phyloP scores from a whole-genome alignment of 64 coral and sea anemone species.

The Montipora efflorescens region DNA sequence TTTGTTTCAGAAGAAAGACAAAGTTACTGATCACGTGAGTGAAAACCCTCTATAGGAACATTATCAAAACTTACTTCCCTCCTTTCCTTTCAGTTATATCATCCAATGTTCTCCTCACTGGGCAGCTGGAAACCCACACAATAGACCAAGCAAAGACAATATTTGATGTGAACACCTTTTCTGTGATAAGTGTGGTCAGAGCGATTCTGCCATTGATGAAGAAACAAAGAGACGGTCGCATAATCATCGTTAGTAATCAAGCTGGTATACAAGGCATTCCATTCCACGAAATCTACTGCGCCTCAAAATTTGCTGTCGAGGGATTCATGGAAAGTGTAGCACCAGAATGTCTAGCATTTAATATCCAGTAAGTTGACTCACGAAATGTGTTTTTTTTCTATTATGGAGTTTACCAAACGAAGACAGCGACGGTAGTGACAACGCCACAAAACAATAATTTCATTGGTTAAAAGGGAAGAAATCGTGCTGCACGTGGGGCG shows the following conservation, averaged over 20 bases:
- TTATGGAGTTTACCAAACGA: too few relatives aligned
- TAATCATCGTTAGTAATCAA: slow-evolving; percentile 90
- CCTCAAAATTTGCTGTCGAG: slow-evolving; percentile 94
- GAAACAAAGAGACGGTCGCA: slow-evolving; percentile 85
- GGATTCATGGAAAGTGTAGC: slow-evolving; percentile 94
- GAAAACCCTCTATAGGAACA: neutral
- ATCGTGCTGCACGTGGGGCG: too few relatives aligned
- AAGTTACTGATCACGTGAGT: too few relatives aligned
- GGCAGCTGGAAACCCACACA: slow-evolving; percentile 91
- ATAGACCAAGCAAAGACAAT: slow-evolving; percentile 86
- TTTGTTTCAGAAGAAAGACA: too few relatives aligned
- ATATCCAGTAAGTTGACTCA: slow-evolving; percentile 86
- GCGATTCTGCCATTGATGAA: slow-evolving; percentile 90
- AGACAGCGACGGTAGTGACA: too few relatives aligned
- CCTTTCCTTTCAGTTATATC: slow-evolving; percentile 81
- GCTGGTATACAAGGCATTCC: slow-evolving; percentile 93
- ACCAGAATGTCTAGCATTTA: slow-evolving; percentile 93
- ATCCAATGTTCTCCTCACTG: slow-evolving; percentile 89
- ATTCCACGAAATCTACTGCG: slow-evolving; percentile 95
- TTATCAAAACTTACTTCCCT: neutral
- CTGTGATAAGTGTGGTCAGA: slow-evolving; percentile 81
- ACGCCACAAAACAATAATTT: too few relatives aligned
- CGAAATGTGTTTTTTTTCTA: too few relatives aligned
- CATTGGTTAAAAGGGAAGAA: too few relatives aligned
- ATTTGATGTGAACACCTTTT: slow-evolving; percentile 93